Percentiles rank a stretch among this genome's conserved stretches.
These are phyloP conservation scores for Hyperopisus bebe DNA, from an alignment of 2,113 vertebrate genomes.

Conservation along the genomic window DNA sequence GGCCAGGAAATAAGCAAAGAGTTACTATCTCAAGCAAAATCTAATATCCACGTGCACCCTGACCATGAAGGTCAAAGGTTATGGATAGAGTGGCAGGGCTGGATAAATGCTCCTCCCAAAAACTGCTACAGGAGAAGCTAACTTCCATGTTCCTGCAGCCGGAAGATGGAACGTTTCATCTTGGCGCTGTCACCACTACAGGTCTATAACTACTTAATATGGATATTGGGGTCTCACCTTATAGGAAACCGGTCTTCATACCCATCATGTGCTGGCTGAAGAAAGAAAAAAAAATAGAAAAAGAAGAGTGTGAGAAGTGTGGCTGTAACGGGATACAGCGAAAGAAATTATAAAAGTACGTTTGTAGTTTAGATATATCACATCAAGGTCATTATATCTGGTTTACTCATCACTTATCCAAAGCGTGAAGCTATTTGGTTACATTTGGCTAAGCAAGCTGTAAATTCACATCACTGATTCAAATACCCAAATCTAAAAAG, in stretches of 20 bases:
- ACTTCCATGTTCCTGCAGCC: conserved; percentile 17
- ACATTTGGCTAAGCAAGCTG: neutral
- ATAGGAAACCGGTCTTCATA: conserved; percentile 82
- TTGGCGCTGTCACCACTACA: conserved; percentile 14
- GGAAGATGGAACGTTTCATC: conserved; percentile 20
- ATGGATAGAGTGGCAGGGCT: neutral
- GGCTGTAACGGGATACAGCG: neutral
- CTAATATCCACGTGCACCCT: neutral
- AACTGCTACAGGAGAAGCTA: neutral
- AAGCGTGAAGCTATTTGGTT: neutral
- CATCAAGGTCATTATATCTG: neutral
- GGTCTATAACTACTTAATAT: neutral
- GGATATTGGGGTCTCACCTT: conserved; percentile 72
- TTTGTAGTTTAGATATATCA: neutral
- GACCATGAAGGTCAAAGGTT: neutral
- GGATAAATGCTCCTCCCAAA: neutral
- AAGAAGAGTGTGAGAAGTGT: neutral
- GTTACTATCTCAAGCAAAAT: neutral
- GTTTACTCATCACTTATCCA: neutral
- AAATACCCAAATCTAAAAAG: neutral
- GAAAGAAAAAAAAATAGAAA: conserved; percentile 27
- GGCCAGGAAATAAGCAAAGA: neutral
- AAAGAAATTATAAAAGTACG: neutral
- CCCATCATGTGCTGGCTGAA: conserved; percentile 79
- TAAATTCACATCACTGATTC: neutral